Evolutionary conservation across 37 sponge, comb jelly and placozoan genomes (phyloP), one percentile per base, ranked within the genome.

Genomic region (Chondrilla cf. caribensis): DNA sequence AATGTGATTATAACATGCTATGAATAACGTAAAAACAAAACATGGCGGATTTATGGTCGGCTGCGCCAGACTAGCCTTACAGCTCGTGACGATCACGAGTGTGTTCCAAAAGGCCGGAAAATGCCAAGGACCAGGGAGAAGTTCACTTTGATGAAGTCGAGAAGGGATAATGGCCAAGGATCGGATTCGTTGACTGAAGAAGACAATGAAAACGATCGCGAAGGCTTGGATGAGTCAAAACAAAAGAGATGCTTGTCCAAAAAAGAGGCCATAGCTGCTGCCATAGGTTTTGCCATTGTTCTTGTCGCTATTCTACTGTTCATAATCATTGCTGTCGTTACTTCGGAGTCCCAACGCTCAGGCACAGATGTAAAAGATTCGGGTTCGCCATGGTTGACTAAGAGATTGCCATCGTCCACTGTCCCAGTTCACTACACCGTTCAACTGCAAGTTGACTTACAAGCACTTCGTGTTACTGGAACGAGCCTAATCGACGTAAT

Each of bases 401-500:
- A 85, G 3, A 93, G 96, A 25, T 68, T 96, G 32, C 93, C 93
- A 35, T 15, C 77, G 2, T 38, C 65, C 70, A 60, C 88, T n/a
- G 28, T 40, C 8, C 96, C 96, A 0, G 51, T 59, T 7, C 38
- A 15, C 28, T 96, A 96, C 57, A 55, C 32, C 32, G 75, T 96
- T 40, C 58, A 35, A 2, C 70, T 96, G 28, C 42, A 79, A 2
- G 79, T 88, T 33, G 89, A 96, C 59, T 17, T 96, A 65, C 73
- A 42, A 0, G 43, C 67, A 29, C 77, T 82, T 39, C 4, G 25
- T 0, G 96, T 96, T 2, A 40, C 51, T 3, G 96, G 96, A 25
- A 73, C 32, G 17, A 83, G 82, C 14, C 43, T 0, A 7, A 86
- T 96, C 0, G 67, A 43, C 18, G 82, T 79, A 19, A 19, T 33